Conservation (phyloP, 2,797 vertebrate genomes). For the Vultur gryphus region DNA sequence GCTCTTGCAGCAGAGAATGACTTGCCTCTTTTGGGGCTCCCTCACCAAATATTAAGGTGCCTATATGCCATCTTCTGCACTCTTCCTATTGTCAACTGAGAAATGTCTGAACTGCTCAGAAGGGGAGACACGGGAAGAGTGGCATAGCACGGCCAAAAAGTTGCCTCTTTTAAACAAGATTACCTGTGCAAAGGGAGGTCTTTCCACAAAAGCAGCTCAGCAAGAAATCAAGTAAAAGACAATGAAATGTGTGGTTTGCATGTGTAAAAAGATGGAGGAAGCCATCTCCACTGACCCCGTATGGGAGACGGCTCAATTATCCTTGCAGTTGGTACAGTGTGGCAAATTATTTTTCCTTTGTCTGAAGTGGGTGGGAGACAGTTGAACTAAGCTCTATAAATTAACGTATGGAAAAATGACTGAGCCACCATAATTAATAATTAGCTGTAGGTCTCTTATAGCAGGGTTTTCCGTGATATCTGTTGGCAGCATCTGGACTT, state of each 20-base stretch:
- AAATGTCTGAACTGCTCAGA: neutral
- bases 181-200: slow-evolving; percentile 2
- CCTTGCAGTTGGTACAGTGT: slow-evolving; percentile 46
- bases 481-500: slow-evolving; percentile 52
- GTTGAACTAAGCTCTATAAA: slow-evolving; percentile 66
- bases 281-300: slow-evolving; percentile 32
- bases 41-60: neutral
- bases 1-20: neutral
- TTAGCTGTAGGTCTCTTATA: slow-evolving; percentile 56
- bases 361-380: slow-evolving; percentile 72
- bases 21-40: neutral
- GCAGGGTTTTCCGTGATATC: slow-evolving; percentile 18
- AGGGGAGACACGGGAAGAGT: neutral
- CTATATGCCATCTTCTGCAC: neutral
- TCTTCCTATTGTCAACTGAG: slow-evolving; percentile 18
- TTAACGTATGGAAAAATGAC: slow-evolving; percentile 57
- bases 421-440: slow-evolving; percentile 57
- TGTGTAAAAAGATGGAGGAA: slow-evolving; percentile 66
- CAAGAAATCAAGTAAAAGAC: slow-evolving; percentile 47
- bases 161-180: neutral
- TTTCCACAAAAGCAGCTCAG: slow-evolving; percentile 7
- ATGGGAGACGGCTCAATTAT: slow-evolving; percentile 45
- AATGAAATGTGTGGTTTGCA: slow-evolving; percentile 62
- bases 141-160: neutral
- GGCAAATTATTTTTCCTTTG: slow-evolving; percentile 78